phyloP scores from a whole-genome alignment of 2,888 invertebrate genomes.

The Callosobruchus maculatus region DNA sequence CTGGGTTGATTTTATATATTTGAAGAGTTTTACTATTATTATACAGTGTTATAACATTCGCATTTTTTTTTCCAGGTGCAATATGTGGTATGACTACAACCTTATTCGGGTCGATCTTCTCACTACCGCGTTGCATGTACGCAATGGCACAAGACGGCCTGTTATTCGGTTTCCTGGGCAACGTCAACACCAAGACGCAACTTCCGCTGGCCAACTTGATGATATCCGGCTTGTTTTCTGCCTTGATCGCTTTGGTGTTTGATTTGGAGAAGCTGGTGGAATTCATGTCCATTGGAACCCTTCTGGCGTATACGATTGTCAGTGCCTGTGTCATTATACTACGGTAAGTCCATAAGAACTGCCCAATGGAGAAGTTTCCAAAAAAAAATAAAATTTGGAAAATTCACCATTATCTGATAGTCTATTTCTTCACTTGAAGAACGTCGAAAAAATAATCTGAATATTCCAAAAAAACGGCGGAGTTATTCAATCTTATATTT shows the following conservation, averaged over 20 bases:
- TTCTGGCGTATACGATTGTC: slow-evolving; percentile 87
- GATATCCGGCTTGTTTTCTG: slow-evolving; percentile 73
- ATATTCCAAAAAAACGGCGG: no score
- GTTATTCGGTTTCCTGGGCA: slow-evolving; percentile 75
- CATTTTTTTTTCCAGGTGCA: slow-evolving; percentile 52
- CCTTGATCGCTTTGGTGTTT: slow-evolving; percentile 76
- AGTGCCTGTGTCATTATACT: slow-evolving; percentile 86
- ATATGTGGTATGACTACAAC: slow-evolving; percentile 91
- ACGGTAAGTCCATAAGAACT: slow-evolving; percentile 31
- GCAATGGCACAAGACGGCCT: slow-evolving; percentile 89
- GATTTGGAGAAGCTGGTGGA: slow-evolving; percentile 88
- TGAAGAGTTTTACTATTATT: no score
- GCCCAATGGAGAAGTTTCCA: no score
- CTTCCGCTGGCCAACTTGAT: slow-evolving; percentile 73
- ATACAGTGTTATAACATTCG: background rate
- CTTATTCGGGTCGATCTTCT: slow-evolving; percentile 79
- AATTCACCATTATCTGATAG: no score
- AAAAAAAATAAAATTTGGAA: no score
- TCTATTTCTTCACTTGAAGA: no score
- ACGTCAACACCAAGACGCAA: slow-evolving; percentile 75
- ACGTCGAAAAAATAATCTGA: no score
- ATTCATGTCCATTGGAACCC: slow-evolving; percentile 90
- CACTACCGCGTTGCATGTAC: slow-evolving; percentile 72
- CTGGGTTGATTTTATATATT: no score
- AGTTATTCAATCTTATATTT: no score